These are phyloP conservation scores for Drosophila tropicalis DNA, from an alignment of 1,140 invertebrate species.

Conservation along the genomic window DNA sequence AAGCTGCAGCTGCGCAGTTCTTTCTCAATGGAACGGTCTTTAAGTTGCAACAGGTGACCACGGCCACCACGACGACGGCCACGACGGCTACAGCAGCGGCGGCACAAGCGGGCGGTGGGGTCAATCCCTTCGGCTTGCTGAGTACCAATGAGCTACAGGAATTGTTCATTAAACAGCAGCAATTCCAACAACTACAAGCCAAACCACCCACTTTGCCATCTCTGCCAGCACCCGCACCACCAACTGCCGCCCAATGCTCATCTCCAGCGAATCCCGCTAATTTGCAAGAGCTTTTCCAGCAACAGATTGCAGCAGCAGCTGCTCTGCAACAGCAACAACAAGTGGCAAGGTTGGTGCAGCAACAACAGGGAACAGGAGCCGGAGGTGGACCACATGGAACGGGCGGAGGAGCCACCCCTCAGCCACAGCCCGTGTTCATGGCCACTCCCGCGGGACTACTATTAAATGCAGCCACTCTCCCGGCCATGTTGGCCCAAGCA, in stretches of 20 bases:
- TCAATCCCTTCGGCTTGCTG: conserved; percentile 70
- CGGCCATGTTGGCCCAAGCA: conserved; percentile 74
- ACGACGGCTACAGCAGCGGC: conserved; percentile 69
- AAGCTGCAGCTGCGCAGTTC: conserved; percentile 77
- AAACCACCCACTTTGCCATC: conserved; percentile 41
- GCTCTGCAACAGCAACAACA: conserved; percentile 71
- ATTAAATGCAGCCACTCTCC: conserved; percentile 74
- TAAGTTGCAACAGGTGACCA: conserved; percentile 81
- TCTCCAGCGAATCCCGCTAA: conserved; percentile 38
- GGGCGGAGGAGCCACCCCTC: conserved; percentile 50
- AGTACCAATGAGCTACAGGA: conserved; percentile 69
- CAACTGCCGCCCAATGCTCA: conserved; percentile 26
- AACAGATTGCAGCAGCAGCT: conserved; percentile 69
- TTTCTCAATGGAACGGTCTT: conserved; percentile 82
- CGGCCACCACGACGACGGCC: conserved; percentile 77
- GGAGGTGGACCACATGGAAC: conserved; percentile 8
- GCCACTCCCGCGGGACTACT: conserved; percentile 73
- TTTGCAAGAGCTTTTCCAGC: conserved; percentile 74
- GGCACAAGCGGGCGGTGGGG: conserved; percentile 32
- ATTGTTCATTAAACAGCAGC: conserved; percentile 68
- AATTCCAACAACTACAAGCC: conserved; percentile 52
- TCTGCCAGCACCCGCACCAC: conserved; percentile 33
- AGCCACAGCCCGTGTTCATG: conserved; percentile 78
- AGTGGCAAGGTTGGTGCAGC: conserved; percentile 46
- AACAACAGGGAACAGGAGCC: conserved; percentile 67